Percentiles rank a stretch among this genome's conserved stretches.
phyloP scores from a whole-genome alignment of 2,113 vertebrate genomes.

The rabbit (Oryctolagus cuniculus) region mOryCun1.1 NC_091436.1:12073501-12074000 shows the following conservation, averaged over 20 bases:
- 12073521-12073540: neutral
- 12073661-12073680: neutral
- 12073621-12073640: neutral
- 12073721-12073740: neutral
- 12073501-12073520: neutral
- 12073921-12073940: neutral
- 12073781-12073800: neutral
- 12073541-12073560: neutral
- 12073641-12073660: neutral
- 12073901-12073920: neutral
- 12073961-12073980: fast-evolving
- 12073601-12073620: no score
- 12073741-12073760: constrained; percentile 4
- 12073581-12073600: no score
- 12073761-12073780: neutral
- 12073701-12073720: neutral
- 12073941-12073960: neutral
- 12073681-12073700: neutral
- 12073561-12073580: neutral
- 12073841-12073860: neutral
- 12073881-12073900: neutral
- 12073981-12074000: neutral
- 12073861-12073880: neutral
- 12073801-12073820: neutral
- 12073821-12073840: neutral